Evolutionary conservation across 2,797 vertebrate genomes (phyloP), one percentile per base, ranked within the genome.

Genomic region (Crenuchus spilurus): DNA sequence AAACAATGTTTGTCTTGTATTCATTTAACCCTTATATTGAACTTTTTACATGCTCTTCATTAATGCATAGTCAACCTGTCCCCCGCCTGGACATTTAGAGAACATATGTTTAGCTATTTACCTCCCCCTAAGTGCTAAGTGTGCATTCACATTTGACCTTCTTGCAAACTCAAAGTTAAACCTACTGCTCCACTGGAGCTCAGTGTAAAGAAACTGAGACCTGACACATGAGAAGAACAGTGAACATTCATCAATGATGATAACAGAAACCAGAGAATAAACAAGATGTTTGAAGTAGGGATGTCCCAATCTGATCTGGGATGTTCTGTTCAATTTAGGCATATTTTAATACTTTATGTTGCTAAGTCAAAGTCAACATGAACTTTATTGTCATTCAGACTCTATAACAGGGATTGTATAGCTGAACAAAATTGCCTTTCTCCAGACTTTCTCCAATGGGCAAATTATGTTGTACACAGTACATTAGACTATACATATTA

Each of bases 81-180:
- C 55, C 31, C 51, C 37, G 24, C 72, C 65, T 73, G 71, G 67
- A 64, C 69, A 72, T 44, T 33, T 64, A 78, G 58, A 41, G 30
- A 39, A 72, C 79, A 81, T 75, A 78, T 81, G 72, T 76, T 75
- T 60, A 46, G 69, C 63, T 66, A 75, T 68, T 81, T 75, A 72
- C 79, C 72, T 78, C 79, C 63, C 57, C 55, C 68, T 26, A 81
- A 65, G 72, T 24, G 62, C 26, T 39, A 74, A 58, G n/a, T n/a
- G n/a, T n/a, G n/a, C n/a, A n/a, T 48, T 64, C 62, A 75, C 75
- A 66, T 75, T 46, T 81, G 64, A 72, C 69, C 76, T 76, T 72
- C 58, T 78, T 49, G 44, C 51, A 78, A 75, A 78, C 61, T 74
- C 51, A 46, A 75, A 78, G 52, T 30, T 51, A 69, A 41, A 57